A percentile compares a stretch with the other conserved stretches of the same genome.
Evolutionary conservation across 2,113 vertebrate species (phyloP).

Genomic region (Burhinus bistriatus): DNA sequence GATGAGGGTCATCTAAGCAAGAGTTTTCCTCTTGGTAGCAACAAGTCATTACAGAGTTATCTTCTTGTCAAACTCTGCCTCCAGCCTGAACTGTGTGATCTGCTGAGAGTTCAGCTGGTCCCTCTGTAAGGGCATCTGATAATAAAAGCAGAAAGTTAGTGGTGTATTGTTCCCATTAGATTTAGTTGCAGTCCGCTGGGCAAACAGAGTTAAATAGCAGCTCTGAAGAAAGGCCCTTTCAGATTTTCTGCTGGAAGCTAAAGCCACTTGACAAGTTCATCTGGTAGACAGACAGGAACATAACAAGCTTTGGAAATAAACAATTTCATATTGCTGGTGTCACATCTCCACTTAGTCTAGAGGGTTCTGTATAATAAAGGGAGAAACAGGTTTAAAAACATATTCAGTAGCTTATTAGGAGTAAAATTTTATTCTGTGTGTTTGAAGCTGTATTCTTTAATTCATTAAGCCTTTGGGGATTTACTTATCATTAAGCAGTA

Average conservation of each 20-base stretch:
- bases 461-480: not conserved
- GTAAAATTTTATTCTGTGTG: conserved; percentile 47
- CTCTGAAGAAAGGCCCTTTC: not conserved
- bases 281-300: not conserved
- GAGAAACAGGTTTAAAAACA: conserved; percentile 18
- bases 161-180: not conserved
- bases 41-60: not conserved
- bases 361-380: not conserved
- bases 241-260: not conserved
- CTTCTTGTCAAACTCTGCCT: not conserved
- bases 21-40: not conserved
- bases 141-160: not conserved
- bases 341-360: not conserved
- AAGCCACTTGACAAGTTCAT: not conserved
- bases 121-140: not conserved
- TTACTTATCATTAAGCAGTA: not conserved
- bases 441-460: conserved; percentile 39
- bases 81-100: not conserved
- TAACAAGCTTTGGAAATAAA: not conserved
- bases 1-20: not conserved
- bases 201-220: not conserved
- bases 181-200: not conserved
- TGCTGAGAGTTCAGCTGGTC: not conserved
- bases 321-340: not conserved
- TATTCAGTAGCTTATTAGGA: conserved; percentile 2